These are phyloP conservation scores for Noctua fimbriata DNA, from an alignment of 2,888 invertebrate species.

Conservation along the genomic window DNA sequence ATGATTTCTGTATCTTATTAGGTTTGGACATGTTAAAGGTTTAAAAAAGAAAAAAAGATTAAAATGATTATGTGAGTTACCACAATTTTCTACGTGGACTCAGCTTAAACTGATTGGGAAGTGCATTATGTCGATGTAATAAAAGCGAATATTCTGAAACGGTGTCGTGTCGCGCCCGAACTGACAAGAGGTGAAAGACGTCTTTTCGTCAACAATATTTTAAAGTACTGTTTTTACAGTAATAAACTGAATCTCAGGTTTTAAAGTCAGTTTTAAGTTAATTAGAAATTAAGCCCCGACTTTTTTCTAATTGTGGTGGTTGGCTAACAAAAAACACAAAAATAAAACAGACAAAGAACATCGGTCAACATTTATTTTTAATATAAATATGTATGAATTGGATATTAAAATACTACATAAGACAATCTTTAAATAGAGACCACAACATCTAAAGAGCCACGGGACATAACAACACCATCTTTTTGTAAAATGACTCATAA, in stretches of 20 bases:
- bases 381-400: not conserved
- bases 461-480: not conserved
- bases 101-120: not conserved
- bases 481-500: slow-evolving; percentile 8
- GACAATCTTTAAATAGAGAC: not conserved
- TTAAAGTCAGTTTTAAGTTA: not conserved
- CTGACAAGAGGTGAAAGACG: not conserved
- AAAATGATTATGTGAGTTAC: not conserved
- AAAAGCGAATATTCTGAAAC: not conserved
- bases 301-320: too few relatives aligned
- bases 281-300: not conserved
- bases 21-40: not conserved
- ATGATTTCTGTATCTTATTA: not conserved
- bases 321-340: not conserved
- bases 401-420: not conserved
- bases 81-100: not conserved
- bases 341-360: not conserved
- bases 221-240: not conserved
- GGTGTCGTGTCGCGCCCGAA: not conserved
- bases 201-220: not conserved
- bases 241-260: not conserved
- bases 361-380: not conserved
- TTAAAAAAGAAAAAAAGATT: not conserved
- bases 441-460: not conserved
- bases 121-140: not conserved